phyloP scores from a whole-genome alignment of 2,888 invertebrate genomes.

The Augiades crinisus region DNA sequence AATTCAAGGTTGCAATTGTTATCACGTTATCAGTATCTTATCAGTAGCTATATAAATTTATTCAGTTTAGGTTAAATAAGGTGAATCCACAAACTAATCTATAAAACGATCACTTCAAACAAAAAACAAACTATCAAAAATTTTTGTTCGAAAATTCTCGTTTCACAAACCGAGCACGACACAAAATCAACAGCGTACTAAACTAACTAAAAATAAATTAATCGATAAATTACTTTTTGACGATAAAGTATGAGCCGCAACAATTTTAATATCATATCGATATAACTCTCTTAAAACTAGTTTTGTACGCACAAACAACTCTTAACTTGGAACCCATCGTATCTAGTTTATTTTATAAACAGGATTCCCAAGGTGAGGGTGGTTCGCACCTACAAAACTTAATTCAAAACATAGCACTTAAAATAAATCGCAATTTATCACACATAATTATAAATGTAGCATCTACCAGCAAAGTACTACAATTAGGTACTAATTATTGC shows the following conservation, averaged over 20 bases:
- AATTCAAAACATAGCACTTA: constrained; percentile 51
- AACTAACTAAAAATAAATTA: constrained; percentile 69
- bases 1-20: no score
- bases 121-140: constrained; percentile 42
- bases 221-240: constrained; percentile 54
- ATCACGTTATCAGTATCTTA: constrained; percentile 33
- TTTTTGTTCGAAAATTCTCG: constrained; percentile 48
- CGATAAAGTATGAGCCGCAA: constrained; percentile 65
- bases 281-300: constrained; percentile 59
- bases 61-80: constrained; percentile 25
- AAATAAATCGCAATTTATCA: constrained; percentile 71
- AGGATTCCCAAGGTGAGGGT: constrained; percentile 17
- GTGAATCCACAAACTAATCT: constrained; percentile 41
- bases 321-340: constrained; percentile 12
- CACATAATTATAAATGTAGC: constrained; percentile 71
- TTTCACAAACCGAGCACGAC: constrained; percentile 57
- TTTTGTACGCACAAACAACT: constrained; percentile 47
- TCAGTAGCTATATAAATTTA: not conserved
- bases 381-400: constrained; percentile 46
- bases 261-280: constrained; percentile 76
- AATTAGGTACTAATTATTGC: constrained; percentile 78
- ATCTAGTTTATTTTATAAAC: constrained; percentile 32
- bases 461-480: constrained; percentile 75
- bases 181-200: constrained; percentile 59
- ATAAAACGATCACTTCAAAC: constrained; percentile 48